Base-by-base conservation (phyloP, 2,113 vertebrate genomes). In the Poecile atricapillus region DNA sequence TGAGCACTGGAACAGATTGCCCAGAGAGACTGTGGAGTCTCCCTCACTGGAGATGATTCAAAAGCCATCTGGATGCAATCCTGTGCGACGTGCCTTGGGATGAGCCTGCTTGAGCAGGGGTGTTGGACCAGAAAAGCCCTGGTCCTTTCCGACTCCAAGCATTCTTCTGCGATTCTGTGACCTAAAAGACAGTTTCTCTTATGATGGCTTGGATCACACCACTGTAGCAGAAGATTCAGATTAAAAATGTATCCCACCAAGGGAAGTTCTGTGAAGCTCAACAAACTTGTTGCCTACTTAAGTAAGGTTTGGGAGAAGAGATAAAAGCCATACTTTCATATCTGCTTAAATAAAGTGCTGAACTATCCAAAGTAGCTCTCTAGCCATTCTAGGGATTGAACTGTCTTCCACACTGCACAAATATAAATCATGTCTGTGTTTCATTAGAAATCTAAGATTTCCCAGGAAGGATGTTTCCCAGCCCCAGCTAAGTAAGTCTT, bases 321-420 rank as follows among this genome's bases (percentile, higher is more conserved):
- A 14, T 23, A 28, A n/a, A 39, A 35, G 28, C 31, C 5, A 1
- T 35, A 46, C 27, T 73, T 92, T 71, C 0, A 0, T 47, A 37
- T 78, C 13, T 59, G 22, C 18, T 64, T 56, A 46, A 55, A 55
- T 46, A 11, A 68, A 68, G 19, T 49, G 30, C 28, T 44, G n/a
- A 52, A 33, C 21, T 89, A 22, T 37, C 52, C 53, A 55, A 10
- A 67, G 47, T 37, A 15, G 27, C 31, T 76, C 31, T 65, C 27
- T 16, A 27, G 31, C 25, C 13, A 1, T 70, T 82, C 25, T 44
- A 69, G 76, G 41, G 43, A 33, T 3, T 76, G n/a, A 92, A 69
- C 24, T 1, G 1, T 46, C 31, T 94, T 86, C 71, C 35, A 27
- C 13, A 30, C 5, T 15, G 16, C 55, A 3, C 43, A 28, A 39